Base-by-base conservation (phyloP, 2,888 invertebrate genomes). In the Campaea margaritaria region DNA sequence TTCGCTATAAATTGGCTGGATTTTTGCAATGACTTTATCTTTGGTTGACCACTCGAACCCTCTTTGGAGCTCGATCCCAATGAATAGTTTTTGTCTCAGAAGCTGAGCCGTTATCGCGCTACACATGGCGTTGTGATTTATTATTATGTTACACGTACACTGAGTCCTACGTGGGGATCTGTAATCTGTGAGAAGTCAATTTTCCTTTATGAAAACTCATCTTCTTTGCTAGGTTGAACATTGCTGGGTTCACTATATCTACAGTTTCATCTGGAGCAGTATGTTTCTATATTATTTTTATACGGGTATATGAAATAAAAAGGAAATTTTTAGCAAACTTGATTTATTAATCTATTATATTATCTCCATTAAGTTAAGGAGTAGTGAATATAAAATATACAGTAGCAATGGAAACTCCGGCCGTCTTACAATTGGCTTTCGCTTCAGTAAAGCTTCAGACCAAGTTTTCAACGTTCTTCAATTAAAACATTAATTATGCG, bases 1-100 rank as follows among this genome's bases (percentile, higher is more conserved):
- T 64, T 65, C 42, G 43, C 16, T 62, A 67, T 67, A 65, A 67
- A 67, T 67, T 69, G 69, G 48, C 11, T 55, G 60, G 67, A 62
- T 66, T 69, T 65, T 68, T 57, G 54, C 44, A 48, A 48, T 36
- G 60, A 53, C 64, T 65, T 69, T 69, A 69, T 69, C 69, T 65
- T 58, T 58, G 61, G 58, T 44, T 54, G 58, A 45, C 62, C 69
- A 69, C 65, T 65, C 69, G 65, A 64, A 58, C 65, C 67, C 65
- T 65, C 65, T 62, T 64, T 64, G 67, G 64, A 64, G 57, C 64
- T 54, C 63, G 61, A 65, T 67, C 65, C 55, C 62, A 57, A 64
- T 65, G 67, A 69, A 69, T 69, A 69, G 69, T 69, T 69, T 69
- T 67, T 69, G 69, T 69, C 69, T 65, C 64, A 57, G 58, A 45